Conservation (phyloP, 2,888 invertebrate species). For the Hirtodrosophila histrioides region DNA sequence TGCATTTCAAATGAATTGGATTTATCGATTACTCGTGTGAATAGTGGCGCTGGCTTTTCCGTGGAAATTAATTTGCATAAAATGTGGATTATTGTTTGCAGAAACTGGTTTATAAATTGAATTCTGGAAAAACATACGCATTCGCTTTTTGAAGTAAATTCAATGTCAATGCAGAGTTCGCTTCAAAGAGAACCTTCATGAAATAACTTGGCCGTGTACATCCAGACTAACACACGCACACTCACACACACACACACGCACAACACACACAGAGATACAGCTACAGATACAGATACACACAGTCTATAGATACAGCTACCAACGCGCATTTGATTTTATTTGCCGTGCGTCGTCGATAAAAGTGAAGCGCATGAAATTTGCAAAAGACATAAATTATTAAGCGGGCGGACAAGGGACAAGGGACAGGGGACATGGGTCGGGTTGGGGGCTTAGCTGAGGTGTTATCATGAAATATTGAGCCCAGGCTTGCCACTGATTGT, state of each 20-base stretch:
- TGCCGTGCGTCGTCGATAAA: slow-evolving; percentile 57
- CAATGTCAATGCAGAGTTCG: too few relatives aligned
- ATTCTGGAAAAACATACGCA: too few relatives aligned
- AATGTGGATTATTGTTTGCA: too few relatives aligned
- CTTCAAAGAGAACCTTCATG: too few relatives aligned
- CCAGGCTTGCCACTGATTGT: slow-evolving; percentile 31
- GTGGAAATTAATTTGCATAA: too few relatives aligned
- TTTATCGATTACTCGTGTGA: too few relatives aligned
- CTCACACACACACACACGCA: slow-evolving; percentile 17
- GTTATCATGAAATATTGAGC: slow-evolving; percentile 72
- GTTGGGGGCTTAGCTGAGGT: slow-evolving; percentile 24
- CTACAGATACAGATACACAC: slow-evolving; percentile 12
- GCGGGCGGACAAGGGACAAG: slow-evolving; percentile 15
- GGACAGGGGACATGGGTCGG: neutral
- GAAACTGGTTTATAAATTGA: too few relatives aligned
- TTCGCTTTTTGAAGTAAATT: too few relatives aligned
- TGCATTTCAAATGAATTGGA: too few relatives aligned
- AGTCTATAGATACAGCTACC: slow-evolving; percentile 17
- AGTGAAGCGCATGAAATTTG: slow-evolving; percentile 58
- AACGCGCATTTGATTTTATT: slow-evolving; percentile 70
- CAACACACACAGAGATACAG: slow-evolving; percentile 8
- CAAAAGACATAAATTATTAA: slow-evolving; percentile 75
- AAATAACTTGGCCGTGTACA: too few relatives aligned
- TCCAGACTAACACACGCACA: slow-evolving; percentile 1
- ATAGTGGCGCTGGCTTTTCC: too few relatives aligned